phyloP scores from a whole-genome alignment of 2,888 invertebrate species.

The Leucophora obtusa region DNA sequence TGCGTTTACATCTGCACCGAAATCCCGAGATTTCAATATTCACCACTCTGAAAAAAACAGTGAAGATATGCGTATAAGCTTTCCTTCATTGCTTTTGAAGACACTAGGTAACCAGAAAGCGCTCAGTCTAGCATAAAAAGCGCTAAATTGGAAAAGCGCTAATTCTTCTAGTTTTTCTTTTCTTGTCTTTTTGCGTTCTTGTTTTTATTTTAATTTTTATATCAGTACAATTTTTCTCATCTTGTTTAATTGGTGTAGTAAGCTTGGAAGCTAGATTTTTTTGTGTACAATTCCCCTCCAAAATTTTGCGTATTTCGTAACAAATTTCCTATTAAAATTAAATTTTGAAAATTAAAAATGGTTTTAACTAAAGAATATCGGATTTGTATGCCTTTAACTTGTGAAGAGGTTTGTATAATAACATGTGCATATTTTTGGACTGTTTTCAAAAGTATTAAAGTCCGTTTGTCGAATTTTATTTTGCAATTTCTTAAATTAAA shows the following conservation, averaged over 20 bases:
- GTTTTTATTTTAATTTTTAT: conserved; percentile 26
- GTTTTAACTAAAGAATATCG: conserved; percentile 92
- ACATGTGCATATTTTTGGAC: neutral
- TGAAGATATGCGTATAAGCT: too few relatives aligned
- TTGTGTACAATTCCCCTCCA: neutral
- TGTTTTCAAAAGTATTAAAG: neutral
- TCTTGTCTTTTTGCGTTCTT: too few relatives aligned
- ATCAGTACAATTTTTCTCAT: conserved; percentile 9
- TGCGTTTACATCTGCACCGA: too few relatives aligned
- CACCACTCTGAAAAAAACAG: too few relatives aligned
- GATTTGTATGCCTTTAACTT: conserved; percentile 94
- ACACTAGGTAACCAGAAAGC: too few relatives aligned
- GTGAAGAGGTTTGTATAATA: conserved; percentile 87
- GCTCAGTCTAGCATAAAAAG: too few relatives aligned
- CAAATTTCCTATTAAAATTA: conserved; percentile 10
- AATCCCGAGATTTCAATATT: too few relatives aligned
- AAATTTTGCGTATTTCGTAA: conserved; percentile 26
- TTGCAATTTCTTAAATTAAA: neutral
- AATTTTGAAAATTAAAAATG: conserved; percentile 81
- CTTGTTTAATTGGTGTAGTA: neutral
- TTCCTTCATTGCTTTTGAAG: too few relatives aligned
- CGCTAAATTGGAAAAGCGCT: too few relatives aligned
- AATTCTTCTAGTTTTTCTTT: too few relatives aligned
- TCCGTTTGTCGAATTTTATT: conserved; percentile 7
- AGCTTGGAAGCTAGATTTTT: neutral